Percentiles rank a stretch among this genome's conserved stretches.
Conservation (phyloP, 2,113 vertebrate species). For the Cynoglossus semilaevis region DNA sequence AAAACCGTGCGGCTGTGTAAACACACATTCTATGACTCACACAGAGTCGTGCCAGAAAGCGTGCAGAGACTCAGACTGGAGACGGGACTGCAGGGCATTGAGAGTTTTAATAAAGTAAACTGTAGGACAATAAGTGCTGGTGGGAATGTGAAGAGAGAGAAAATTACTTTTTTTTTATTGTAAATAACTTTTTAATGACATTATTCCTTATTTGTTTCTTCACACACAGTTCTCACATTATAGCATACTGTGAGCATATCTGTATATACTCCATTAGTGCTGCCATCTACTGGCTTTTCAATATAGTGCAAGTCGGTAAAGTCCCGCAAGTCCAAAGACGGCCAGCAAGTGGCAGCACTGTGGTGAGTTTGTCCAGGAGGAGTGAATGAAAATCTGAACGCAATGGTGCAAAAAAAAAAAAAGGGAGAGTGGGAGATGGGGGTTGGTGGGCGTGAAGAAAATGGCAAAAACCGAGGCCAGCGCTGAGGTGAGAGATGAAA, state of each 20-base stretch:
- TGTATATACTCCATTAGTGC: conserved; percentile 40
- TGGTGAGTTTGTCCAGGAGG: conserved; percentile 50
- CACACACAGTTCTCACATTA: too few species aligned
- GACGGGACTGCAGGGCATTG: conserved; percentile 72
- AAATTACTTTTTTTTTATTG: neutral
- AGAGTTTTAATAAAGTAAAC: conserved; percentile 72
- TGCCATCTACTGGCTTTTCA: conserved; percentile 71
- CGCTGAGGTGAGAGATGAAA: conserved; percentile 61
- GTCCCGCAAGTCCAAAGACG: conserved; percentile 27
- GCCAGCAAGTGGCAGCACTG: conserved; percentile 88
- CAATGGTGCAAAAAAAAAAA: neutral
- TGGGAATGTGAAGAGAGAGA: conserved; percentile 9
- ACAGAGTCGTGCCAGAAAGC: conserved; percentile 59
- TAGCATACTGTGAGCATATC: too few species aligned
- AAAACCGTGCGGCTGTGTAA: conserved; percentile 51
- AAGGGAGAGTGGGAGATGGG: neutral
- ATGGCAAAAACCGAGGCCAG: conserved; percentile 46
- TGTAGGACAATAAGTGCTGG: conserved; percentile 41
- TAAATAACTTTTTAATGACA: too few species aligned
- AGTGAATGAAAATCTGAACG: conserved; percentile 32
- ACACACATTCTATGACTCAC: conserved; percentile 51
- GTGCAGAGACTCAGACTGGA: conserved; percentile 69
- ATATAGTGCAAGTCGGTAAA: conserved; percentile 47
- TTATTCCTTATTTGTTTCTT: too few species aligned
- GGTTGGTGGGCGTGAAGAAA: conserved; percentile 10